These are phyloP conservation scores for Vannuccia rotundouncinata DNA, from an alignment of 2,888 invertebrate species.

Conservation along the genomic window DNA sequence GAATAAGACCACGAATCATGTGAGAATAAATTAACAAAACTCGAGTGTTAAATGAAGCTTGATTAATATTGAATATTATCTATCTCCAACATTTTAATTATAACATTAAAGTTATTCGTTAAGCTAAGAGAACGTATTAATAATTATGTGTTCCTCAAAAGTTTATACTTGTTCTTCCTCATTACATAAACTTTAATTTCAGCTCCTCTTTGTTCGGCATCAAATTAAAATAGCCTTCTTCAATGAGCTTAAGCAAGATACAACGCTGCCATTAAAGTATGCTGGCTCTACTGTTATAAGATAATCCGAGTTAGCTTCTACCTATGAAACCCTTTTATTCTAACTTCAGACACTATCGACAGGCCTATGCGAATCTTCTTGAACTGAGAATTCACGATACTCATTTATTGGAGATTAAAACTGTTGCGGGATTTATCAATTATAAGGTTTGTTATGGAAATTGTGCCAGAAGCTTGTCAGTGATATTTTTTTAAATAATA, in stretches of 20 bases:
- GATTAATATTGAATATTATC: no score
- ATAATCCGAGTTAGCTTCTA: background rate
- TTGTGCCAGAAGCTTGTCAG: no score
- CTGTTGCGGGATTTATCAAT: slow-evolving; percentile 86
- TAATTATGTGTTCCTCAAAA: no score
- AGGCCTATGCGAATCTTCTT: slow-evolving; percentile 79
- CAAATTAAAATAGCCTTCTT: slow-evolving; percentile 93
- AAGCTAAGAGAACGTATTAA: no score
- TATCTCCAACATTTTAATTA: no score
- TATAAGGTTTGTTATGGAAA: slow-evolving; percentile 65
- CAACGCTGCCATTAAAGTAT: slow-evolving; percentile 64
- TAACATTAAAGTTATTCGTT: no score
- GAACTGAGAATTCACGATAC: slow-evolving; percentile 81
- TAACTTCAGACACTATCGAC: slow-evolving; percentile 61
- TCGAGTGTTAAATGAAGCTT: no score
- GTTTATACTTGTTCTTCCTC: no score
- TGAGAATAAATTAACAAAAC: slow-evolving; percentile 43
- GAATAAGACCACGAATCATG: slow-evolving; percentile 79
- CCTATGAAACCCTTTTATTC: background rate
- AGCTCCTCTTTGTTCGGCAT: slow-evolving; percentile 80
- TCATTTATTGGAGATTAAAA: slow-evolving; percentile 84
- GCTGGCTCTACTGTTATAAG: slow-evolving; percentile 21
- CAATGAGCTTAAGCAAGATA: slow-evolving; percentile 78
- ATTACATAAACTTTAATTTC: slow-evolving; percentile 41
- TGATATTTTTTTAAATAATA: background rate